Percentiles rank a stretch among this genome's conserved stretches.
These are phyloP conservation scores for Xanthia togata DNA, from an alignment of 2,888 invertebrate species.

Conservation along the genomic window DNA sequence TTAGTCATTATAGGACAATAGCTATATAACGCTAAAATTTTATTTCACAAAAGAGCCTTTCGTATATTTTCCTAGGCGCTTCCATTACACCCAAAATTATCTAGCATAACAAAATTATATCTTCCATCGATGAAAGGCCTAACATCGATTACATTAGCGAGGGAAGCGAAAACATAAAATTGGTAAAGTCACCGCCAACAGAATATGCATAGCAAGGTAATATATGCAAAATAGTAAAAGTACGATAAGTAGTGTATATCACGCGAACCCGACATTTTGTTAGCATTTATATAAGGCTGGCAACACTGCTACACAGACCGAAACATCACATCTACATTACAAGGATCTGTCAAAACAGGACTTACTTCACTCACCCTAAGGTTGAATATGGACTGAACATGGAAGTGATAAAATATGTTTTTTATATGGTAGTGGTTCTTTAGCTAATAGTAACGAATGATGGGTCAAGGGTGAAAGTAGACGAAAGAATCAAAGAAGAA, in stretches of 20 bases:
- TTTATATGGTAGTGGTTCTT: constrained; percentile 64
- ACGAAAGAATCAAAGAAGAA: constrained; percentile 79
- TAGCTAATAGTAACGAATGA: constrained; percentile 84
- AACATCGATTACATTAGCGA: constrained; percentile 52
- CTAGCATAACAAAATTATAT: constrained; percentile 44
- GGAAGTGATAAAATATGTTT: constrained; percentile 58
- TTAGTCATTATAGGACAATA: constrained; percentile 45
- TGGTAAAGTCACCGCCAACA: constrained; percentile 72
- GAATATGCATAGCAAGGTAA: constrained; percentile 81
- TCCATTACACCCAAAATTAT: constrained; percentile 37
- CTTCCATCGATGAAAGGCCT: constrained; percentile 29
- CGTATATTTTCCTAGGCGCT: constrained; percentile 21
- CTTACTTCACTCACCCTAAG: constrained; percentile 61
- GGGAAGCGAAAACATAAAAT: constrained; percentile 71
- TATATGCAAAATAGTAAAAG: constrained; percentile 88
- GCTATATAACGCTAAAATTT: constrained; percentile 33
- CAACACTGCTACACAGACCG: constrained; percentile 64
- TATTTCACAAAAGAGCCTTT: constrained; percentile 28
- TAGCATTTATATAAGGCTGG: constrained; percentile 85
- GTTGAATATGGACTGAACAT: constrained; percentile 63
- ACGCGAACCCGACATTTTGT: constrained; percentile 89
- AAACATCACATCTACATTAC: constrained; percentile 67
- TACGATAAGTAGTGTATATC: constrained; percentile 85
- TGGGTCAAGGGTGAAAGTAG: constrained; percentile 86
- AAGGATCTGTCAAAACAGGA: constrained; percentile 54